Evolutionary conservation across 2,113 vertebrate species (phyloP), one percentile per base, ranked within the genome.

Genomic region (Trematomus loennbergii): DNA sequence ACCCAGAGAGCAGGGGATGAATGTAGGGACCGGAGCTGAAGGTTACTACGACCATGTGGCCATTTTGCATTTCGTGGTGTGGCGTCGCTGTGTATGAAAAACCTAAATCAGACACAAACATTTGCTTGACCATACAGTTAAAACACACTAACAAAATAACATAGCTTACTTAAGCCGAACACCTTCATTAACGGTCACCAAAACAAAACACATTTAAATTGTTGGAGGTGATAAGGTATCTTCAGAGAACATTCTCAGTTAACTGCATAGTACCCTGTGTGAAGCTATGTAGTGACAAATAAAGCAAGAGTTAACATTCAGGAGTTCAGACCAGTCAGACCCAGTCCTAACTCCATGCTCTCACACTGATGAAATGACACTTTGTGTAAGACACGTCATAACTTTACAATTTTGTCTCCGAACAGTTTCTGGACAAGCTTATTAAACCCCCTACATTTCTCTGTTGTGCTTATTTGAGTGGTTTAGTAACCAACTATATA

Each of bases 1-100:
- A 52, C 1, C 2, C 53, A 59, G 60, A 67, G 48, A 84, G 52
- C 83, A 55, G 65, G 58, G 68, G 79, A 87, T 89, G 82, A 73
- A 82, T 55, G 76, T 55, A 49, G 69, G 25, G 59, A 75, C 45
- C 84, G 40, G 75, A 81, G 83, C 87, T 93, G 89, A 93, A 93
- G 90, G 87, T 89, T 91, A 91, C 88, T 90, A 91, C 84, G 82
- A 92, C 91, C 93, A 93, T 94, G 92, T 94, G 94, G 92, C 89
- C 93, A 91, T 93, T 94, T 94, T 92, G 89, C 91, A 90, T 92
- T 92, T 83, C 13, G 68, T 85, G 78, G 90, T 85, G 87, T 89
- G 83, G 85, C 81, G 87, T 83, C 75, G 80, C 64, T 85, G 86
- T 79, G 75, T 84, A 81, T 18, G 55, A 77, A 84, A 82, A 66